A percentile compares a stretch with the other conserved stretches of the same genome.
phyloP scores from a whole-genome alignment of 2,797 vertebrate species.

The Labeo calbasu region DNA sequence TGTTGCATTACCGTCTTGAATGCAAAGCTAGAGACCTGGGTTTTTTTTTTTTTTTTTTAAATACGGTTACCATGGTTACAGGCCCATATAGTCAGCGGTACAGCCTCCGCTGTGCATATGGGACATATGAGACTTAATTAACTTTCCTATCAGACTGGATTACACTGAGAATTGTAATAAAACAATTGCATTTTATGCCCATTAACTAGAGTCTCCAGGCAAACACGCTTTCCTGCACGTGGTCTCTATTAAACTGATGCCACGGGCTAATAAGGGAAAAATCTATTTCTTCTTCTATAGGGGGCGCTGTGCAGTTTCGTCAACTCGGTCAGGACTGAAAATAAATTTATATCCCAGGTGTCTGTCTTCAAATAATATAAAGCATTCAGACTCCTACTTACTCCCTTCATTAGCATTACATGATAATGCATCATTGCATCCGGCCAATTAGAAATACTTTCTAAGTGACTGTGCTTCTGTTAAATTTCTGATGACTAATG shows the following conservation, averaged over 20 bases:
- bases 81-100: background rate
- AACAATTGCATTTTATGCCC: conserved; percentile 29
- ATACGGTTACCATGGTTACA: conserved; percentile 41
- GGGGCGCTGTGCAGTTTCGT: background rate
- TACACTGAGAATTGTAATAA: conserved; percentile 39
- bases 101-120: conserved; percentile 6
- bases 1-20: conserved; percentile 16
- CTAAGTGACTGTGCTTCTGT: background rate
- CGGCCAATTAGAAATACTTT: conserved; percentile 7
- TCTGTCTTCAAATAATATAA: background rate
- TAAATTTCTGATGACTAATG: background rate
- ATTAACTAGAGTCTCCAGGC: conserved; percentile 41
- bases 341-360: background rate
- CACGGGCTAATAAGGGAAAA: background rate
- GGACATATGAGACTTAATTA: conserved; percentile 38
- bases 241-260: conserved; percentile 17
- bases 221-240: background rate
- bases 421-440: background rate
- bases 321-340: background rate
- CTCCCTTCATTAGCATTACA: background rate
- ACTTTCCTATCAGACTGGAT: conserved; percentile 34
- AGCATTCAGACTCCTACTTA: background rate
- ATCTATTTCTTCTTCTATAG: background rate
- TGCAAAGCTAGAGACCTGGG: conserved; percentile 29
- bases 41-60: background rate